Conservation (phyloP, 1,140 invertebrate species). For the Zelostemma sp. region DNA sequence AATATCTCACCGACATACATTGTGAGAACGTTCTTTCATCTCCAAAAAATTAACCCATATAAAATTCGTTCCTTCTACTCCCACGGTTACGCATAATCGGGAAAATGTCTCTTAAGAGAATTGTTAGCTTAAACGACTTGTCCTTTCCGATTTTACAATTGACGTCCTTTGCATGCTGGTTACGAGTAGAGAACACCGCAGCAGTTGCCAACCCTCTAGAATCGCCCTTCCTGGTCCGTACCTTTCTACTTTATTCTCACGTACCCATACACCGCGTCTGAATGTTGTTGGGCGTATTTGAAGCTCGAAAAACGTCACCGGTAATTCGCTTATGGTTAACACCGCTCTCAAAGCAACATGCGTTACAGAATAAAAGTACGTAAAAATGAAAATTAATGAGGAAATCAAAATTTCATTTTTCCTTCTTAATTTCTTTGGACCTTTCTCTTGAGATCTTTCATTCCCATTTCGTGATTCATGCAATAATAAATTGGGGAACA, state of each 20-base stretch:
- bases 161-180: constrained; percentile 6
- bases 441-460: too few species aligned
- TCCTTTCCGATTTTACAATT: constrained; percentile 25
- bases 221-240: constrained; percentile 36
- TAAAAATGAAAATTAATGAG: background rate
- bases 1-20: too few species aligned
- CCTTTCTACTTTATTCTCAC: constrained; percentile 19
- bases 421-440: too few species aligned
- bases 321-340: constrained; percentile 3
- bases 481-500: too few species aligned
- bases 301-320: constrained; percentile 9
- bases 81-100: background rate
- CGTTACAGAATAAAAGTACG: background rate
- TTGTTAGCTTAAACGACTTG: constrained; percentile 14
- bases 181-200: background rate
- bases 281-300: constrained; percentile 12
- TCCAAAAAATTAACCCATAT: background rate
- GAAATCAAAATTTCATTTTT: too few species aligned
- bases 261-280: constrained; percentile 1
- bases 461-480: too few species aligned
- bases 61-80: too few species aligned
- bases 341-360: background rate
- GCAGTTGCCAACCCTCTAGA: background rate
- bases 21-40: background rate
- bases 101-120: background rate